Evolutionary conservation across 1,140 invertebrate species (phyloP).

Genomic region (Drosophila ananassae): DNA sequence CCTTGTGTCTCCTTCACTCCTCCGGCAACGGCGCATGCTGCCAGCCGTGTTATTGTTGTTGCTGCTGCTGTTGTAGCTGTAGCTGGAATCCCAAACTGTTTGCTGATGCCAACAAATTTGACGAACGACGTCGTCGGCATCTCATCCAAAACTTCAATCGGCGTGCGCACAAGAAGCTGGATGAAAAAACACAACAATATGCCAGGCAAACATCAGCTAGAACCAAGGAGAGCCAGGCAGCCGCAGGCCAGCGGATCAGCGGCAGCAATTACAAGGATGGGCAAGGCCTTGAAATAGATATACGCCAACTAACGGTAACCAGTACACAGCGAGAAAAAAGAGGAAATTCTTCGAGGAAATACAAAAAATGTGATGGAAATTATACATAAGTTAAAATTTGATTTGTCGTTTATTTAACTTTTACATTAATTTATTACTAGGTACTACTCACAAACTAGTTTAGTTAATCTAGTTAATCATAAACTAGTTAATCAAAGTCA

Average conservation of each 20-base stretch:
- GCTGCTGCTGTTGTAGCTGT: conserved; percentile 45
- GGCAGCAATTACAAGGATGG: conserved; percentile 66
- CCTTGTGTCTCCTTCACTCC: conserved; percentile 15
- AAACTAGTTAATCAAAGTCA: too few relatives aligned
- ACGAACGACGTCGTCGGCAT: conserved; percentile 77
- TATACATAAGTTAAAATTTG: too few relatives aligned
- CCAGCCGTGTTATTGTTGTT: conserved; percentile 37
- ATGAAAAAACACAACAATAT: conserved; percentile 31
- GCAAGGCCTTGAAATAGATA: conserved; percentile 80
- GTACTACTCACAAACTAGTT: too few relatives aligned
- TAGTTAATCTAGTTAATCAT: too few relatives aligned
- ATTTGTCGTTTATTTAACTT: too few relatives aligned
- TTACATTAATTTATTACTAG: too few relatives aligned
- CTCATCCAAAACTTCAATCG: conserved; percentile 78
- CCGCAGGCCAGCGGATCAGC: conserved; percentile 7
- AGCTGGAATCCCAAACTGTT: conserved; percentile 59
- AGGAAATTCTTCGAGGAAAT: neutral
- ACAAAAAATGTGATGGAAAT: too few relatives aligned
- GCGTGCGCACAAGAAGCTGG: conserved; percentile 35
- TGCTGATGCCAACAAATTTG: conserved; percentile 82
- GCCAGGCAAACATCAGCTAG: conserved; percentile 14
- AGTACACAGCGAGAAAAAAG: conserved; percentile 17
- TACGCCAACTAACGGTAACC: conserved; percentile 23
- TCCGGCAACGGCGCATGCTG: conserved; percentile 48
- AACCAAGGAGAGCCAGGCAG: conserved; percentile 3